Base-by-base conservation (phyloP, 2,113 vertebrate species). In the Odontophorus gujanensis region DNA sequence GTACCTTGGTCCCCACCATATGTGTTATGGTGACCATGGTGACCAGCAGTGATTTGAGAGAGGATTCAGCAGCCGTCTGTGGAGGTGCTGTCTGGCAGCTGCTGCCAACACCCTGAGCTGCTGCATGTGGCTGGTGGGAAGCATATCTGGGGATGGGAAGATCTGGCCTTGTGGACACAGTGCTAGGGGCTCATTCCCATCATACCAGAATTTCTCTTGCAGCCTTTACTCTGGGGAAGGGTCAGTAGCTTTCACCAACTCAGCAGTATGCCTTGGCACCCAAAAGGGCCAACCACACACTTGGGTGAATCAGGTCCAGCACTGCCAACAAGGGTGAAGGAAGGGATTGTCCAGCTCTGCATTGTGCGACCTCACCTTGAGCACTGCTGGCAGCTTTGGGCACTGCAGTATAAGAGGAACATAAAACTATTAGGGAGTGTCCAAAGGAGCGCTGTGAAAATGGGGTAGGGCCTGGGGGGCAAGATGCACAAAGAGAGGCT, bases 231-330 rank as follows among this genome's bases (percentile, higher is more conserved):
- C 43, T 26, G 5, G 15, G 47, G 48, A 79, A 85, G 20, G 18
- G 34, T n/a, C 57, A 48, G 13, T 47, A 61, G 53, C 30, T 25
- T 40, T 38, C n/a, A 73, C 53, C 0, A 0, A 76, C 43, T 47
- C 0, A 53, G 14, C 26, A 53, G 51, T 14, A 7, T 28, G 51
- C 26, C 26, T 14, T 28, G 26, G 26, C 14, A 53, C 26, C 26
- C 26, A 14, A 53, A 28, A 53, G 51, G 26, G 26, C 51, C 26
- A 17, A 13, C 26, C 15, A 3, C 26, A 53, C 26, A 14, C 51
- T 53, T 9, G 26, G 26, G 51, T 53, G 26, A 15, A 30, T 53
- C 51, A 53, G 15, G 51, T 14, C 26, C 51, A 53, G 51, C 51
- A 53, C 51, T 53, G 51, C 26, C 51, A 53, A 11, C 26, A 17